These are phyloP conservation scores for Drosophila phalerata DNA, from an alignment of 2,888 invertebrate species.

Conservation along the genomic window DNA sequence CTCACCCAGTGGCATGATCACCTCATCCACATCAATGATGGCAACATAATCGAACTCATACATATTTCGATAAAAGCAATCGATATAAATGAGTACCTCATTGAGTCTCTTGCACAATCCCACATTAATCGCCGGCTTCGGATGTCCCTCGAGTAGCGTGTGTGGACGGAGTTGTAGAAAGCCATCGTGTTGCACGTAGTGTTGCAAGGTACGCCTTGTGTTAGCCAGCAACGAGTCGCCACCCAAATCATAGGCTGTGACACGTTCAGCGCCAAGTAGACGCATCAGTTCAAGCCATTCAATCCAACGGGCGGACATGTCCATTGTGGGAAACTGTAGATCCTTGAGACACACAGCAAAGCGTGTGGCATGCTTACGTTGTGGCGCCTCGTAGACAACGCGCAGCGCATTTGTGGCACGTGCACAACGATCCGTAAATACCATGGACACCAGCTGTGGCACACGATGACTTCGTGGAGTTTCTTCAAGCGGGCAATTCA, in stretches of 20 bases:
- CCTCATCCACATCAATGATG: constrained; percentile 95
- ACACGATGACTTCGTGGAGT: constrained; percentile 21
- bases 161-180: constrained; percentile 90
- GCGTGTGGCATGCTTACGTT: constrained; percentile 14
- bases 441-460: constrained; percentile 61
- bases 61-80: constrained; percentile 95
- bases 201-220: constrained; percentile 89
- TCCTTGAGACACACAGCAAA: constrained; percentile 96
- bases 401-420: constrained; percentile 77
- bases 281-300: constrained; percentile 96
- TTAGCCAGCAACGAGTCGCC: constrained; percentile 90
- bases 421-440: constrained; percentile 38
- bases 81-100: constrained; percentile 96
- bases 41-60: constrained; percentile 95
- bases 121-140: constrained; percentile 90
- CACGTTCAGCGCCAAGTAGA: constrained; percentile 93
- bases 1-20: constrained; percentile 90
- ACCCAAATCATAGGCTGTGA: constrained; percentile 92
- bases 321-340: constrained; percentile 94
- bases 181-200: constrained; percentile 86
- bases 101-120: constrained; percentile 95
- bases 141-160: constrained; percentile 88
- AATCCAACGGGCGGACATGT: constrained; percentile 92
- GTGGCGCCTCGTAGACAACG: constrained; percentile 31
- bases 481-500: constrained; percentile 27